Percentiles rank a stretch among this genome's conserved stretches.
Conservation (phyloP, 2,113 vertebrate species). For the Syngnathus floridae region DNA sequence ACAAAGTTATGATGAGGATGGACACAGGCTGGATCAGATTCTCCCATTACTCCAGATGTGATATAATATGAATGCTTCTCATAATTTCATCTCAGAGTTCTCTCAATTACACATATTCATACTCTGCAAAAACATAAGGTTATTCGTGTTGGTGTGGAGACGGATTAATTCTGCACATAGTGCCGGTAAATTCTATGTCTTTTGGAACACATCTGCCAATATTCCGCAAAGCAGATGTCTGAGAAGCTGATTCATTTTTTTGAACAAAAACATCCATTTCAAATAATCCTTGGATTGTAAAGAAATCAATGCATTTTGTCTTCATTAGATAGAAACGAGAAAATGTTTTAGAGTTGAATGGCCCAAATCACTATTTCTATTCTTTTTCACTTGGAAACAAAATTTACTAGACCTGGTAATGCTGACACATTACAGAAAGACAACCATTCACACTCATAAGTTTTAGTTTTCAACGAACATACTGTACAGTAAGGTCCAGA, state of each 20-base stretch:
- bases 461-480: too few relatives aligned
- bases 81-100: conserved; percentile 13
- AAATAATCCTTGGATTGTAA: conserved; percentile 1
- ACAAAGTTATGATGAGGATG: conserved; percentile 30
- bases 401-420: too few relatives aligned
- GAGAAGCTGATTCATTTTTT: conserved; percentile 22
- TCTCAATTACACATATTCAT: conserved; percentile 37
- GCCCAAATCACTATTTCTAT: too few relatives aligned
- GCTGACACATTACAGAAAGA: too few relatives aligned
- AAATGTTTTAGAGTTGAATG: too few relatives aligned
- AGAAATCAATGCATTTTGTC: neutral
- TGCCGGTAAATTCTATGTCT: conserved; percentile 20
- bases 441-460: too few relatives aligned
- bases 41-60: conserved; percentile 22
- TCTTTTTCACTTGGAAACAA: too few relatives aligned
- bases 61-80: conserved; percentile 23
- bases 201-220: conserved; percentile 27
- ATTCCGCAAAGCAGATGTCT: conserved; percentile 28
- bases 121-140: conserved; percentile 37
- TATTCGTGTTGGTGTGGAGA: conserved; percentile 35
- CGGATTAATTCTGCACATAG: conserved; percentile 38
- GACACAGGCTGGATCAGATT: conserved; percentile 49
- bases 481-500: too few relatives aligned
- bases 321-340: too few relatives aligned
- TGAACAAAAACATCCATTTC: conserved; percentile 13